A percentile compares a stretch with the other conserved stretches of the same genome.
Conservation (phyloP, 2,113 vertebrate genomes). For the Leptocoma aspasia region DNA sequence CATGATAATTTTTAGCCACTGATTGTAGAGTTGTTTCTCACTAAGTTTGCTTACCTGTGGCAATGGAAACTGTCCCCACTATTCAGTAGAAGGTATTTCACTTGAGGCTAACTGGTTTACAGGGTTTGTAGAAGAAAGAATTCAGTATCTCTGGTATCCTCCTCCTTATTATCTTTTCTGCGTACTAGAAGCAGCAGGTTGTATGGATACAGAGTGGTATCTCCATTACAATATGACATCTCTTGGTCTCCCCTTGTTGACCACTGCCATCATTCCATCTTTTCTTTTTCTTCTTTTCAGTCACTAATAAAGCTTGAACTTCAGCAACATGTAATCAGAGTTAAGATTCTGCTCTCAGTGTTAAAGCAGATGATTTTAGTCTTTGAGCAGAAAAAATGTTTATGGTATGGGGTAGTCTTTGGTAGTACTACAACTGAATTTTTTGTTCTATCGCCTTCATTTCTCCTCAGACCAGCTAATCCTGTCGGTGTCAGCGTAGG, state of each 20-base stretch:
- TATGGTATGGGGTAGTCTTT: neutral
- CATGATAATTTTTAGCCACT: neutral
- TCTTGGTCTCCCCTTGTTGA: neutral
- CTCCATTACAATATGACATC: neutral
- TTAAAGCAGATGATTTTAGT: neutral
- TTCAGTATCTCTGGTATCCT: neutral
- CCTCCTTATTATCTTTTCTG: neutral
- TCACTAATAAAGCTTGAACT: neutral
- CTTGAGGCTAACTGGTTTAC: neutral
- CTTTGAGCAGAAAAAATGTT: neutral
- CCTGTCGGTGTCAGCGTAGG: neutral
- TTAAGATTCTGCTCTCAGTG: neutral
- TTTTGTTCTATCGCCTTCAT: neutral
- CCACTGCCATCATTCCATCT: neutral
- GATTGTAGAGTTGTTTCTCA: neutral
- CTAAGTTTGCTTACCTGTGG: neutral
- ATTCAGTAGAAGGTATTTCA: neutral
- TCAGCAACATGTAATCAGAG: accelerated
- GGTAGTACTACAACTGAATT: neutral
- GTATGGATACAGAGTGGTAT: neutral
- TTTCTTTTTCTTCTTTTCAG: neutral
- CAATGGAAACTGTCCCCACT: neutral
- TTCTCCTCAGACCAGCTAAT: neutral
- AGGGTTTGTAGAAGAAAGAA: neutral
- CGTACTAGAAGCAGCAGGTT: neutral